Evolutionary conservation across 2,113 vertebrate species (phyloP), one percentile per base, ranked within the genome.

Genomic region (Morphnarchus princeps): DNA sequence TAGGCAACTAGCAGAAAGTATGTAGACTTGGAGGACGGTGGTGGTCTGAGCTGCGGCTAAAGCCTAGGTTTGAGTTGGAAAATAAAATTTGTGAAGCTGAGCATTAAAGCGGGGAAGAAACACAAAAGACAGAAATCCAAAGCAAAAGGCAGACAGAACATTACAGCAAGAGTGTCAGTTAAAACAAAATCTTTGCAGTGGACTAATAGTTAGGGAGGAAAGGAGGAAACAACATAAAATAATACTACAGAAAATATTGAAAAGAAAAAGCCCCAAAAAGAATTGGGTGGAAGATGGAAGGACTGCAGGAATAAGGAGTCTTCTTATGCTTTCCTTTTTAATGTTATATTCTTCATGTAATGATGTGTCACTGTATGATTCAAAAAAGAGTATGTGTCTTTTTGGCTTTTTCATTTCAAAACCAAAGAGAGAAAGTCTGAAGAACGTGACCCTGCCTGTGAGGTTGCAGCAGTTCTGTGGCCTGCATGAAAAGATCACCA

Each of bases 371-470:
- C 50, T 58, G 7, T 38, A 38, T 9, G 43, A 47, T 78, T 85
- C 5, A 6, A 63, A 89, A 93, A 92, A 85, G 34, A 54, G 9
- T 55, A 36, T 69, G 16, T 47, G 18, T 69, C 67, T 87, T 84
- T 20, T 87, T 50, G n/a, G n/a, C 61, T 70, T 74, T 91, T 93
- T 88, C 82, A 76, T 78, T 94, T 94, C 63, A 66, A 77, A 90
- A 87, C 42, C 71, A 73, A 59, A 78, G 69, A 77, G 29, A 71
- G 13, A 73, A 76, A 70, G 47, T 54, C 62, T 90, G 90, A 55
- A 69, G 83, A 92, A 42, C 7, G 38, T 72, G 52, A 76, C 81
- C 91, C 72, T 59, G n/a, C 34, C 69, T 79, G 47, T 26, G 79
- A 81, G 58, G 65, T 6, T 94, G 66, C 71, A 82, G 90, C 90